Evolutionary conservation across 2,113 vertebrate species (phyloP).

Genomic region (Polyodon spathula): DNA sequence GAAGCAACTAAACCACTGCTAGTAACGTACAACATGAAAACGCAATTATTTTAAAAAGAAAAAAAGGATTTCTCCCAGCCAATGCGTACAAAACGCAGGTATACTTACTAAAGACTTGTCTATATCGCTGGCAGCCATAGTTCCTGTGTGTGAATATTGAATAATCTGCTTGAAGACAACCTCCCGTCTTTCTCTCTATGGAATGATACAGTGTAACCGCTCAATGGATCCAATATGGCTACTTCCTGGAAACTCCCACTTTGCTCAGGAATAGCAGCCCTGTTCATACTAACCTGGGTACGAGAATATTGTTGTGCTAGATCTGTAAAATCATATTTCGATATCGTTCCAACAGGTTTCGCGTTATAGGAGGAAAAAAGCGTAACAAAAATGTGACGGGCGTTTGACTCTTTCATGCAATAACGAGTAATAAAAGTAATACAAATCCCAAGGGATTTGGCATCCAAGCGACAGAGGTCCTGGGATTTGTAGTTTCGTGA

Average conservation of each 20-base stretch:
- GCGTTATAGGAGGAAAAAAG: too few species aligned
- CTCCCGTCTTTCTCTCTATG: slow-evolving; percentile 50
- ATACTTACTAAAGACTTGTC: slow-evolving; percentile 76
- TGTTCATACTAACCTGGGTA: slow-evolving; percentile 25
- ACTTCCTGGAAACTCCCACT: slow-evolving; percentile 70
- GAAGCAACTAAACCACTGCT: not conserved
- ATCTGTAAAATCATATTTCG: too few species aligned
- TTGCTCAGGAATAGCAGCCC: slow-evolving; percentile 39
- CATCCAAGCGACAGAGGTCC: slow-evolving; percentile 3
- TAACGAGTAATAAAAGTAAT: not conserved
- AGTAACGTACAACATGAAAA: too few species aligned
- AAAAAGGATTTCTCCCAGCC: too few species aligned
- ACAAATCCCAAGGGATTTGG: not conserved
- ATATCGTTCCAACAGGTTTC: too few species aligned
- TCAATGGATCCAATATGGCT: slow-evolving; percentile 78
- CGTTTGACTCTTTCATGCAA: not conserved
- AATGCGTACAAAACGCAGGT: too few species aligned
- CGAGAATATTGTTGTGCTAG: too few species aligned
- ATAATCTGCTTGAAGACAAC: slow-evolving; percentile 35
- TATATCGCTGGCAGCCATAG: slow-evolving; percentile 84
- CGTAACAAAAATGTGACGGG: too few species aligned
- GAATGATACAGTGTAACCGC: slow-evolving; percentile 41
- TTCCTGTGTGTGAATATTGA: slow-evolving; percentile 41
- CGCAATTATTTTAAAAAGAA: too few species aligned
- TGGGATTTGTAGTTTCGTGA: slow-evolving; percentile 22